Base-by-base conservation (phyloP, 2,888 invertebrate genomes). In the Drosophila infuscata region DNA sequence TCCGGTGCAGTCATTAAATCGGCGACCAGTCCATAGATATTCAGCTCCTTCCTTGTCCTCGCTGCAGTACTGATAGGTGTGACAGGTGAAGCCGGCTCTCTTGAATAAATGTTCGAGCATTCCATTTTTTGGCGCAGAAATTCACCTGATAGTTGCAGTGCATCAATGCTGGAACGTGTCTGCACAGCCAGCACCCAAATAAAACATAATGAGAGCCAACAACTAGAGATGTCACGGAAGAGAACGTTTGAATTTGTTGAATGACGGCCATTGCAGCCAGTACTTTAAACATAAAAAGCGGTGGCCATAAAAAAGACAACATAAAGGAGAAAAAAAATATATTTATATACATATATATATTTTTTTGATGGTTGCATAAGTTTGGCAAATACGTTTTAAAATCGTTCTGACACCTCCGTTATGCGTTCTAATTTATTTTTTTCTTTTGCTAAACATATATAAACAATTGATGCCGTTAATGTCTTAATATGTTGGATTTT, bases 1-100 rank as follows among this genome's bases (percentile, higher is more conserved):
- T 76, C 8, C 20, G 83, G 79, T 25, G 82, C 79, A 9, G 69
- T 76, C 76, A 82, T 75, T 30, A 82, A 30, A 52, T 81, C 81
- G 8, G 81, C 76, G 5, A 81, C 79, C 36, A 81, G 38, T 17
- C 79, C 81, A 56, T 79, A 76, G 25, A 81, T 74, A 49, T 83
- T 71, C n/a, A 83, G 41, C 36, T 74, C 70, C 70, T 0, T 56
- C 66, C 36, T 54, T 73, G 0, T 49, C 29, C 32, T 49, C 58
- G 48, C 52, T 66, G 30, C 56, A 70, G 30, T 81, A 79, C 58
- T 81, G 76, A 56, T 76, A 83, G 15, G 6, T 56, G 2, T 63
- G 53, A 41, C 81, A 83, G 1, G 11, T 59, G 30, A 83, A 79
- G 29, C 72, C 81, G 0, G 57, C 66, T 15, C 38, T 43, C 51